Evolutionary conservation across 2,113 vertebrate genomes (phyloP).

Genomic region (Notechis scutatus): DNA sequence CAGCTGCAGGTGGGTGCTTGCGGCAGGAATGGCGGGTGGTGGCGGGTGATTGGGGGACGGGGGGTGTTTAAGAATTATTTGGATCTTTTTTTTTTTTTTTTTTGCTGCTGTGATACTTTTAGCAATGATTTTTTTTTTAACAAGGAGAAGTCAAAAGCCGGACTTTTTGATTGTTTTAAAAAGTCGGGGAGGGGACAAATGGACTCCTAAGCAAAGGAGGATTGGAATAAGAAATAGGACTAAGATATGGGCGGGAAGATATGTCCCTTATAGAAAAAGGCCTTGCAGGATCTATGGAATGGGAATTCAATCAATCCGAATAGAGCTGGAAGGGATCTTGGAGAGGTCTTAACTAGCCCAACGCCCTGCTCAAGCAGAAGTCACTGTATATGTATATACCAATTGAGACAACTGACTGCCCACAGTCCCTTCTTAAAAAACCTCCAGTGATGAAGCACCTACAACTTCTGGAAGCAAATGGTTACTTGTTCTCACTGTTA

Average conservation of each 20-base stretch:
- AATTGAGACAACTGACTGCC: too few species aligned
- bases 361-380: too few species aligned
- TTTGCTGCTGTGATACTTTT: background rate
- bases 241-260: background rate
- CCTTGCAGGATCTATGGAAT: background rate
- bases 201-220: background rate
- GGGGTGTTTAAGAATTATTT: background rate
- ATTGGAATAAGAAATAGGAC: background rate
- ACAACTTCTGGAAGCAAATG: too few species aligned
- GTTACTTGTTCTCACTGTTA: too few species aligned
- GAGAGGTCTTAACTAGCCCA: too few species aligned
- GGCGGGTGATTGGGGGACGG: background rate
- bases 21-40: fast-evolving
- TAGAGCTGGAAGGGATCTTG: too few species aligned
- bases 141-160: background rate
- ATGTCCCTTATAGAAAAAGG: background rate
- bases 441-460: too few species aligned
- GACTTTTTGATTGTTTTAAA: background rate
- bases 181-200: background rate
- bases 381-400: too few species aligned
- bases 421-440: too few species aligned
- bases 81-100: background rate
- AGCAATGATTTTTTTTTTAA: background rate
- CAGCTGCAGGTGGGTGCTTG: fast-evolving
- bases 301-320: too few species aligned